Conservation (phyloP, 2,113 vertebrate species). For the Orientallactaga bullata region DNA sequence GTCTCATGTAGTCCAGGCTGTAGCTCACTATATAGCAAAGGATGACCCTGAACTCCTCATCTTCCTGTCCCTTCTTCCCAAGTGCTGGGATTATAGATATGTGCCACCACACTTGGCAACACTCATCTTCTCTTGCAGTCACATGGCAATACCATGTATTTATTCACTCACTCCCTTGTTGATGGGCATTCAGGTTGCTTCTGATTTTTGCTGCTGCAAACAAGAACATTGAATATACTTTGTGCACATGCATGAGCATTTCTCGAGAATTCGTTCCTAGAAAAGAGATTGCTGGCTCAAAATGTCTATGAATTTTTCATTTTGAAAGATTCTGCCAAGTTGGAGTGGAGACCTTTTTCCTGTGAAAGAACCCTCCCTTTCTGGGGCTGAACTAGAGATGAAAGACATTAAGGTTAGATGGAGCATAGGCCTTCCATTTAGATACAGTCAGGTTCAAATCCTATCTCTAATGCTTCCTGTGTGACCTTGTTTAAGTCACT, state of each 20-base stretch:
- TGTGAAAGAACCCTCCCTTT: constrained; percentile 56
- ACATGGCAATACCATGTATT: not conserved
- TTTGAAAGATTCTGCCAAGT: constrained; percentile 71
- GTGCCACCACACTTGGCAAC: no score
- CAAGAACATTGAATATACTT: constrained; percentile 17
- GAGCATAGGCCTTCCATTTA: constrained; percentile 11
- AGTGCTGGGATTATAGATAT: no score
- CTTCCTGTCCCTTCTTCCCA: no score
- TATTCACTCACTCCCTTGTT: not conserved
- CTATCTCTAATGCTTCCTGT: constrained; percentile 20
- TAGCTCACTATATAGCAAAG: no score
- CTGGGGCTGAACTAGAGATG: constrained; percentile 23
- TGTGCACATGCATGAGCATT: constrained; percentile 49
- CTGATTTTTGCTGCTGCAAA: constrained; percentile 44
- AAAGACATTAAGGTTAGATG: not conserved
- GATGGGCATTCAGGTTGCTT: constrained; percentile 10
- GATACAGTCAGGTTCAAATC: constrained; percentile 3
- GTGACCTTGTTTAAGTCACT: constrained; percentile 52
- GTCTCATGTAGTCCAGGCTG: no score
- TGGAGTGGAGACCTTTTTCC: constrained; percentile 68
- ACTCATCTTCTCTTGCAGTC: not conserved
- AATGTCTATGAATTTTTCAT: constrained; percentile 73
- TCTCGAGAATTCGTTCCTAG: constrained; percentile 77
- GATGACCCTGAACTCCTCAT: no score
- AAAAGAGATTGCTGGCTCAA: constrained; percentile 72